Evolutionary conservation across 2,113 vertebrate species (phyloP).

Genomic region (Sceloporus undulatus): DNA sequence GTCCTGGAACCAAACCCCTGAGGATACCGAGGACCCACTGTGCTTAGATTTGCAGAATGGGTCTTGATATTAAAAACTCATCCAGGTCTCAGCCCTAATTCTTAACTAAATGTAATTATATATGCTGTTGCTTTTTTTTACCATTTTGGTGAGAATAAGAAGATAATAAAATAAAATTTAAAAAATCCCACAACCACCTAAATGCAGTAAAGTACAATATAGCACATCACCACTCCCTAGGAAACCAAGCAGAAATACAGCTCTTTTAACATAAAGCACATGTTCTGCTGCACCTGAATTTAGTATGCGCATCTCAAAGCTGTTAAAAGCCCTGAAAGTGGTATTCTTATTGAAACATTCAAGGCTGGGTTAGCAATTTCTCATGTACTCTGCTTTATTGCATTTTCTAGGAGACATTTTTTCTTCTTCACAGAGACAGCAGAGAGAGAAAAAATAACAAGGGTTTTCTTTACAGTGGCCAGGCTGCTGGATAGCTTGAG

Average conservation of each 20-base stretch:
- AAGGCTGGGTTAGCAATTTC: constrained; percentile 34
- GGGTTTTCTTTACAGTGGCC: neutral
- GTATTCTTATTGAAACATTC: constrained; percentile 43
- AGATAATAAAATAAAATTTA: neutral
- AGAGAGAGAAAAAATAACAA: constrained; percentile 33
- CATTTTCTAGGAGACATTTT: neutral
- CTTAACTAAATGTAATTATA: neutral
- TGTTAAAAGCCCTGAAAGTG: constrained; percentile 27
- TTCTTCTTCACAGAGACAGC: neutral
- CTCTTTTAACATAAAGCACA: constrained; percentile 33
- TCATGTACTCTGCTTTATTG: constrained; percentile 14
- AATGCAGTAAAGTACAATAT: neutral
- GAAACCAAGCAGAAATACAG: constrained; percentile 10
- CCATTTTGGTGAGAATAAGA: neutral
- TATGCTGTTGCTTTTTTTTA: no score
- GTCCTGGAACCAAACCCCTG: no score
- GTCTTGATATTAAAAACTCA: neutral
- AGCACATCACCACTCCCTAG: neutral
- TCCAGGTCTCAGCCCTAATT: constrained; percentile 25
- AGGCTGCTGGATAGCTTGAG: neutral
- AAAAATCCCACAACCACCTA: neutral
- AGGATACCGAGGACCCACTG: no score
- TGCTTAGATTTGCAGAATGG: neutral
- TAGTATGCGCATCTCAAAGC: neutral
- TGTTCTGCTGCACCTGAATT: constrained; percentile 24